Percentiles rank a stretch among this genome's conserved stretches.
Evolutionary conservation across 2,113 vertebrate species (phyloP).

Genomic region (Crocuta crocuta): DNA sequence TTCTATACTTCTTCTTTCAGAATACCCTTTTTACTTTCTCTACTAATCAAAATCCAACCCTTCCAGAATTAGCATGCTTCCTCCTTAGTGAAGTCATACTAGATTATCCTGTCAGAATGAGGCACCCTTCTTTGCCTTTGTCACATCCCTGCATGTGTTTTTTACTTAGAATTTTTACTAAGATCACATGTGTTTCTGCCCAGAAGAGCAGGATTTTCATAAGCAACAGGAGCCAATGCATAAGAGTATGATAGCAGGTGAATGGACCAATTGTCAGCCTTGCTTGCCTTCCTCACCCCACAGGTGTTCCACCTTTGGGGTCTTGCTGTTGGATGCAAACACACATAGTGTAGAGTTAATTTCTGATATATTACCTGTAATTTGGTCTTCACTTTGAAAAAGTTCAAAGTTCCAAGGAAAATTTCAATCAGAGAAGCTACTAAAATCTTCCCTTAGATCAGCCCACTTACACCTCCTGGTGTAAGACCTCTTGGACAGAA

Average conservation of each 20-base stretch:
- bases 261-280: rapidly evolving
- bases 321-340: not conserved
- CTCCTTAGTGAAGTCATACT: not conserved
- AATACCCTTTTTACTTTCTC: not conserved
- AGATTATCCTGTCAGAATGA: not conserved
- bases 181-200: not conserved
- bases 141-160: not conserved
- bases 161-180: not conserved
- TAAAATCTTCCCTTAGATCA: not conserved
- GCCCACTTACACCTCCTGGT: not conserved
- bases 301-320: not conserved
- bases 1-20: not conserved
- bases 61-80: not conserved
- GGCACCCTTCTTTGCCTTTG: not conserved
- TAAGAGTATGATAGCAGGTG: not conserved
- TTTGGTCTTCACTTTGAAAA: not conserved
- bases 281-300: not conserved
- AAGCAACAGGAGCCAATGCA: not conserved
- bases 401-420: not conserved
- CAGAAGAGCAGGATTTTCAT: not conserved
- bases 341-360: not conserved
- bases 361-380: not conserved
- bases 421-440: not conserved
- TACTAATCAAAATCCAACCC: not conserved
- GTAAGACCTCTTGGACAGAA: not conserved